Base-by-base conservation (phyloP, 2,797 vertebrate genomes). In the Salarias fasciatus region DNA sequence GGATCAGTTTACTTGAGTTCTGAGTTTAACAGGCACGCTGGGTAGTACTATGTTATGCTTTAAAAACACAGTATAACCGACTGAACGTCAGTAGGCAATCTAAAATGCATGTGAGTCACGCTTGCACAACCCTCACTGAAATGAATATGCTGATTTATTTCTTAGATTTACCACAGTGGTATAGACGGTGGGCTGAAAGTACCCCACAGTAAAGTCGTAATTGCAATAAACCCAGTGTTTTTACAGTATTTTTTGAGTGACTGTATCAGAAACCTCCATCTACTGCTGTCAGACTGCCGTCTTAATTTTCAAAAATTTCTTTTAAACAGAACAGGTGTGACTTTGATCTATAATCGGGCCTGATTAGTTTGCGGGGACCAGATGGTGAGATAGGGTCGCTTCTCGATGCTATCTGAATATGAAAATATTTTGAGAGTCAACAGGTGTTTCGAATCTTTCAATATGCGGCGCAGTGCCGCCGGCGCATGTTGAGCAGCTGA, bases 341-440 rank as follows among this genome's bases (percentile, higher is more conserved):
- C 56, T 73, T 38, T 47, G 52, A 41, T 65, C 43, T 50, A 50
- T 62, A 61, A 75, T 74, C 45, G 61, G 60, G 35, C 53, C 57
- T 48, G 56, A 53, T 76, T 61, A 12, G 59, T 58, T 55, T 55
- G 31, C 42, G 24, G 24, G 50, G 53, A 55, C 35, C 69, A 57
- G 56, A 72, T 42, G 65, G 38, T 57, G 33, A 48, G 67, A 73
- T 68, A 38, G 11, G 28, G 53, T 30, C 30, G 59, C 41, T 49
- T 33, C 38, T 61, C 14, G 56, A 72, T 72, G 51, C 45, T 61
- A 79, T 85, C 70, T 74, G 44, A 73, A 61, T 75, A 72, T 77
- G 33, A 59, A 80, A 82, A 79, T 70, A 79, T 79, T 77, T 77
- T 69, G 29, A 54, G 46, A 68, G 33, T 41, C 59, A 68, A 76